Conservation (phyloP, 2,113 vertebrate genomes). For the Typhlomys cinereus region DNA sequence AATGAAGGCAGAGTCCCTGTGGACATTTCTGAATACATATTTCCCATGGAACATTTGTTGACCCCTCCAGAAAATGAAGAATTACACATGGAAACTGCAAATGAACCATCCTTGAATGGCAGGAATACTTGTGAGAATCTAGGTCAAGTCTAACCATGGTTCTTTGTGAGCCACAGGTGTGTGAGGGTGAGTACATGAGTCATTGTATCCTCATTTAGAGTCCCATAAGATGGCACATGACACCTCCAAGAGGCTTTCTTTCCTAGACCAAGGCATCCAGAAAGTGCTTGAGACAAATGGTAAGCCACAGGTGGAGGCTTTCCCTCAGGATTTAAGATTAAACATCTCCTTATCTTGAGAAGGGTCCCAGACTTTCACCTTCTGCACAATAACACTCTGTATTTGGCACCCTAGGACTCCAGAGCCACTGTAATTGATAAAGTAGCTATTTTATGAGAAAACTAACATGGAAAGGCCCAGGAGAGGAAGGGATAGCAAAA, state of each 20-base stretch:
- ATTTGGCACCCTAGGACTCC: not conserved
- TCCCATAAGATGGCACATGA: no score
- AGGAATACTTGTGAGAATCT: fast-evolving
- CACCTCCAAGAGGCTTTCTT: not conserved
- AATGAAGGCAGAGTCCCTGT: not conserved
- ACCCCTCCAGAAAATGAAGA: not conserved
- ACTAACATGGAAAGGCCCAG: not conserved
- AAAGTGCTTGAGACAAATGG: not conserved
- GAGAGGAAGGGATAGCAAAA: no score
- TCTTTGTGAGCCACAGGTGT: no score
- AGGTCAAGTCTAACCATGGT: no score
- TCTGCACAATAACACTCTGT: not conserved
- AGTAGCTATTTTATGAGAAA: not conserved
- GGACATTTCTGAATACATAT: fast-evolving
- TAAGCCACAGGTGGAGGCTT: not conserved
- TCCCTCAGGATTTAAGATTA: not conserved
- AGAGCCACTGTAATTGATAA: not conserved
- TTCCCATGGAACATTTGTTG: fast-evolving
- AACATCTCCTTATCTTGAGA: not conserved
- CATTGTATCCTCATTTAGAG: no score
- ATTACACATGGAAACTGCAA: not conserved
- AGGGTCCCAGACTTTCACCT: fast-evolving
- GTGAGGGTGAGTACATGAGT: no score
- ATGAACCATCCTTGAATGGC: fast-evolving
- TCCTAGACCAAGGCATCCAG: not conserved